A percentile compares a stretch with the other conserved stretches of the same genome.
These are phyloP conservation scores for Scaptomyza caliginosa DNA, from an alignment of 2,888 invertebrate species.

Conservation along the genomic window DNA sequence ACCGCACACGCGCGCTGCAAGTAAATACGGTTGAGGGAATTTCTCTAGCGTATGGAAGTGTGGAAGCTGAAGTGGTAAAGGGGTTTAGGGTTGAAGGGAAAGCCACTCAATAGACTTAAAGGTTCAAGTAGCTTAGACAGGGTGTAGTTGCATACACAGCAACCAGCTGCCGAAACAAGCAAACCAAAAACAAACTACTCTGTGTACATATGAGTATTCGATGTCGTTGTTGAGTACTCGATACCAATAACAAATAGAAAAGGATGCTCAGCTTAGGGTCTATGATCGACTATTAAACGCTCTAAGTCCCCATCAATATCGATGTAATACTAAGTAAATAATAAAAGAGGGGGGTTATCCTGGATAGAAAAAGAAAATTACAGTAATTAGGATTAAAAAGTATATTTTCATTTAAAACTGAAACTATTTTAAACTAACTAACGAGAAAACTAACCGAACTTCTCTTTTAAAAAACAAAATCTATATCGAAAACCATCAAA, in stretches of 20 bases:
- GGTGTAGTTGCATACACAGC: constrained; percentile 15
- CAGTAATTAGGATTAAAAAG: too few relatives aligned
- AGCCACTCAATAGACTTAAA: constrained; percentile 66
- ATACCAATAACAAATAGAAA: constrained; percentile 21
- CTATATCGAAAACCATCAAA: too few relatives aligned
- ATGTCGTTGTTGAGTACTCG: constrained; percentile 8
- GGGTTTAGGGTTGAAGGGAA: not conserved
- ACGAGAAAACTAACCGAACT: too few relatives aligned
- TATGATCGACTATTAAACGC: constrained; percentile 7
- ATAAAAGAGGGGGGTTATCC: too few relatives aligned
- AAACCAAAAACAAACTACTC: constrained; percentile 11
- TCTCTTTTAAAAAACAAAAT: too few relatives aligned
- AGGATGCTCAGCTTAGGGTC: not conserved
- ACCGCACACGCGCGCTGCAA: constrained; percentile 56
- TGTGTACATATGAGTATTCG: constrained; percentile 3
- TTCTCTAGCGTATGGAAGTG: not conserved
- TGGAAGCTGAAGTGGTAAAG: not conserved
- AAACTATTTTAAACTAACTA: too few relatives aligned
- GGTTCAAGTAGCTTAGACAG: constrained; percentile 50
- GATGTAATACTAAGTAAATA: not conserved
- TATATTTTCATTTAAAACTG: too few relatives aligned
- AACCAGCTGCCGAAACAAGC: constrained; percentile 13
- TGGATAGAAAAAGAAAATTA: too few relatives aligned
- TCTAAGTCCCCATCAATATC: not conserved
- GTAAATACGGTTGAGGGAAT: constrained; percentile 3